These are phyloP conservation scores for Eurois occulta DNA, from an alignment of 2,888 invertebrate species.

Conservation along the genomic window DNA sequence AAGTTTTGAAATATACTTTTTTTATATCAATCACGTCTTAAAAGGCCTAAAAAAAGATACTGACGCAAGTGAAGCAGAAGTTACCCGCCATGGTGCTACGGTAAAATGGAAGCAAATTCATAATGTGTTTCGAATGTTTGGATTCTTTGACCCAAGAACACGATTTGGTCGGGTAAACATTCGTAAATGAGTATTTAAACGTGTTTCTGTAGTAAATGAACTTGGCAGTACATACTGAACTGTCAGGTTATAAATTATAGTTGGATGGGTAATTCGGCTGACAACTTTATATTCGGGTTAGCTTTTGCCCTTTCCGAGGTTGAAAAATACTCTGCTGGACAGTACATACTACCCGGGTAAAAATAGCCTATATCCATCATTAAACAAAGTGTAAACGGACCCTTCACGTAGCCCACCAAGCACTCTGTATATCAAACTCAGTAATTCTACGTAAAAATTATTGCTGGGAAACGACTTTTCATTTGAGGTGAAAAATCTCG, in stretches of 20 bases:
- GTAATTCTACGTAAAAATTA: no score
- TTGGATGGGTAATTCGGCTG: slow-evolving; percentile 18
- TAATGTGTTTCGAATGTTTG: slow-evolving; percentile 50
- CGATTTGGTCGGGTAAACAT: slow-evolving; percentile 51
- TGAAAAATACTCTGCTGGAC: not conserved
- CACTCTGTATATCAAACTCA: no score
- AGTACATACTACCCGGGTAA: not conserved
- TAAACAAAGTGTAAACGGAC: no score
- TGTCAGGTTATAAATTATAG: slow-evolving; percentile 5
- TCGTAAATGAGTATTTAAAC: slow-evolving; percentile 52
- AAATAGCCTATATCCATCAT: not conserved
- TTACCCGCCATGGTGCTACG: slow-evolving; percentile 5
- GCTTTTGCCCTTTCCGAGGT: not conserved
- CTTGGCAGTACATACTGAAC: slow-evolving; percentile 19
- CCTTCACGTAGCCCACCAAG: no score
- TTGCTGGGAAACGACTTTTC: no score
- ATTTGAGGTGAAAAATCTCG: no score
- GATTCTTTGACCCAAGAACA: slow-evolving; percentile 44
- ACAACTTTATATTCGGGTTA: not conserved
- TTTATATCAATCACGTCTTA: slow-evolving; percentile 58
- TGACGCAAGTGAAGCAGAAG: slow-evolving; percentile 47
- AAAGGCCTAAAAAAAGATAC: slow-evolving; percentile 32
- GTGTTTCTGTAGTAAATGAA: slow-evolving; percentile 42
- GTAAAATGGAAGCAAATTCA: slow-evolving; percentile 32
- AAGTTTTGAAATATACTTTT: slow-evolving; percentile 41